phyloP scores from a whole-genome alignment of 2,888 invertebrate species.

The Eristalis tenax region DNA sequence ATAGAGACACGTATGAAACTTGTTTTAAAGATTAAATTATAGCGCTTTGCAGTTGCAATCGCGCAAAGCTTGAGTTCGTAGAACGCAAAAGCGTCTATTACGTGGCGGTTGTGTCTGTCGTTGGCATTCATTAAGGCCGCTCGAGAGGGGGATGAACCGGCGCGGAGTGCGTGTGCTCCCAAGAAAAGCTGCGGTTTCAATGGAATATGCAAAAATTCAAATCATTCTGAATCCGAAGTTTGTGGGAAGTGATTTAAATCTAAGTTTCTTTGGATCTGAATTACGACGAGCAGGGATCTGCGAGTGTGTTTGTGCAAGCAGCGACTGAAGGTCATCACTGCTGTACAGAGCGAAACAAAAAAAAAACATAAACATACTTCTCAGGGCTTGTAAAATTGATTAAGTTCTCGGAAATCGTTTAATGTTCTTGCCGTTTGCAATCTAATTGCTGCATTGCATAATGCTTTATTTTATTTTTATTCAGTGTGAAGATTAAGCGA shows the following conservation, averaged over 20 bases:
- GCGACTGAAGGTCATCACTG: not conserved
- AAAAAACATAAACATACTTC: not conserved
- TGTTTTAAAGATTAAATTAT: slow-evolving; percentile 33
- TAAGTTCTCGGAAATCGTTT: slow-evolving; percentile 1
- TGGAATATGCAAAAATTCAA: not conserved
- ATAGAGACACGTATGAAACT: slow-evolving; percentile 6
- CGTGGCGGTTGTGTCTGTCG: not conserved
- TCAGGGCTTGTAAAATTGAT: not conserved
- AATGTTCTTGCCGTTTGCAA: not conserved
- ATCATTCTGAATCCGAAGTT: slow-evolving; percentile 17
- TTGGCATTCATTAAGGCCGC: not conserved
- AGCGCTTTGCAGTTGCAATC: not conserved
- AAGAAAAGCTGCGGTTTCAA: not conserved
- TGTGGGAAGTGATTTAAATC: not conserved
- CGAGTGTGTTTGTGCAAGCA: not conserved
- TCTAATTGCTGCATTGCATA: not conserved
- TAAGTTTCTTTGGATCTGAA: not conserved
- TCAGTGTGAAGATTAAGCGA: not conserved
- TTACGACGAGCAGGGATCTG: not conserved
- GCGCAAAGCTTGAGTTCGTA: not conserved
- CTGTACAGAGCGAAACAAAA: not conserved
- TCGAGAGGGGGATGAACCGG: not conserved
- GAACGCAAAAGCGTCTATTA: slow-evolving; percentile 4
- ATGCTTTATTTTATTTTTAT: not conserved
- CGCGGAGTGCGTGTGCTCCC: not conserved